Evolutionary conservation across 2,113 vertebrate genomes (phyloP).

Genomic region (Dipodomys merriami): DNA sequence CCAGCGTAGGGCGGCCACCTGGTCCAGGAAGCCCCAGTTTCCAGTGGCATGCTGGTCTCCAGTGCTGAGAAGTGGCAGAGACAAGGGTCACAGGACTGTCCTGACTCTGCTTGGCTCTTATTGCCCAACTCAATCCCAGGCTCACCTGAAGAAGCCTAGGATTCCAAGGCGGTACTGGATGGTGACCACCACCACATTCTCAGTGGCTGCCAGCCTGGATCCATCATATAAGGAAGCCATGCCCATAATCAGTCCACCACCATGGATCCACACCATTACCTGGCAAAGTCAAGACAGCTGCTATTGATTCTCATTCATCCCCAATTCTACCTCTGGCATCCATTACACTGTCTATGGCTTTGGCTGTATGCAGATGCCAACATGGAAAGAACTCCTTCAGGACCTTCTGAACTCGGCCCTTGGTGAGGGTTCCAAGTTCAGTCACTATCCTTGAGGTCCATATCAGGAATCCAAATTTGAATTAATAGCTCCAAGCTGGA

Average conservation of each 20-base stretch:
- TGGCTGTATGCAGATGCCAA: not conserved
- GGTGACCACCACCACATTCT: slow-evolving; percentile 43
- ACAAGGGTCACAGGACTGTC: not conserved
- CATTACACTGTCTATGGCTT: not conserved
- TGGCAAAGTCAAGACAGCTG: not conserved
- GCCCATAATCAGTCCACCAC: not conserved
- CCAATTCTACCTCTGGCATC: not conserved
- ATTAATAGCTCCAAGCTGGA: no score
- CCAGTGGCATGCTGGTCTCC: slow-evolving; percentile 86
- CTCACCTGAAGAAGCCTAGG: slow-evolving; percentile 75
- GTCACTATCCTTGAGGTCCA: not conserved
- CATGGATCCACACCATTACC: slow-evolving; percentile 79
- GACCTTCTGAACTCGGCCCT: not conserved
- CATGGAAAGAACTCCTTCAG: not conserved
- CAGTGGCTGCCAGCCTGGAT: not conserved
- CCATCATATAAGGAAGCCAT: slow-evolving; percentile 32
- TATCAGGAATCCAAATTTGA: not conserved
- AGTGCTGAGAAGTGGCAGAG: slow-evolving; percentile 82
- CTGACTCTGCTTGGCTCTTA: fast-evolving
- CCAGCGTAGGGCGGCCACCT: slow-evolving; percentile 87
- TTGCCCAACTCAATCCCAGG: not conserved
- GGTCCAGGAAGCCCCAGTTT: slow-evolving; percentile 90
- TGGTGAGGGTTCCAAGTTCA: not conserved
- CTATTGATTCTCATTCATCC: not conserved
- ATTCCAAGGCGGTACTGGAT: slow-evolving; percentile 75